phyloP scores from a whole-genome alignment of 2,113 vertebrate species.

The Asarcornis scutulata region DNA sequence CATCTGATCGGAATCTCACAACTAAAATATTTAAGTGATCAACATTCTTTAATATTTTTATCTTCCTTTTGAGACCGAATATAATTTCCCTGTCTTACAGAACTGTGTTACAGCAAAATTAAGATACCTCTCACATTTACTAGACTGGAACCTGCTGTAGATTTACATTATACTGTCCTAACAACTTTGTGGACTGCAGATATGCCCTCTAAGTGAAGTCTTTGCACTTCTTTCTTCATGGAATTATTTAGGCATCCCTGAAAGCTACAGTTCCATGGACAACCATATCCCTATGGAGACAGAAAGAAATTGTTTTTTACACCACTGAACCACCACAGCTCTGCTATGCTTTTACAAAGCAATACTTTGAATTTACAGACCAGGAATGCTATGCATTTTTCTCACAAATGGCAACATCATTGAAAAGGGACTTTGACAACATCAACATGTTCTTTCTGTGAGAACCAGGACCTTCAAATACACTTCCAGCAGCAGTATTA shows the following conservation, averaged over 20 bases:
- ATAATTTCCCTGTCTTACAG: not conserved
- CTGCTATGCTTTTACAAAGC: rapidly evolving
- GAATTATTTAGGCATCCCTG: not conserved
- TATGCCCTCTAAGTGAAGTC: not conserved
- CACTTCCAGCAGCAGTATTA: not conserved
- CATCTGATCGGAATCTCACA: not conserved
- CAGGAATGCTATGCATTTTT: not conserved
- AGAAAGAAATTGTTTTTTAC: not conserved
- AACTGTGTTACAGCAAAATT: not conserved
- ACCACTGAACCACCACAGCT: not conserved
- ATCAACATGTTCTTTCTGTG: not conserved
- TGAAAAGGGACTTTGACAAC: not conserved
- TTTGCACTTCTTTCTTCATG: not conserved
- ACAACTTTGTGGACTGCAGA: not conserved
- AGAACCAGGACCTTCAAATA: not conserved
- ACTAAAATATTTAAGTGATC: not conserved
- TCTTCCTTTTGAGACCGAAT: not conserved
- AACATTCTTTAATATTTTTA: not conserved
- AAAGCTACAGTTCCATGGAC: not conserved
- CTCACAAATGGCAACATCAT: not conserved
- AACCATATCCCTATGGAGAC: not conserved
- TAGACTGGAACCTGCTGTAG: not conserved
- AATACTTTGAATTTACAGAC: not conserved
- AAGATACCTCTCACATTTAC: not conserved
- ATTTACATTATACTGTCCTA: not conserved